These are phyloP conservation scores for Drosophila mulleri DNA, from an alignment of 2,888 invertebrate species.

Conservation along the genomic window DNA sequence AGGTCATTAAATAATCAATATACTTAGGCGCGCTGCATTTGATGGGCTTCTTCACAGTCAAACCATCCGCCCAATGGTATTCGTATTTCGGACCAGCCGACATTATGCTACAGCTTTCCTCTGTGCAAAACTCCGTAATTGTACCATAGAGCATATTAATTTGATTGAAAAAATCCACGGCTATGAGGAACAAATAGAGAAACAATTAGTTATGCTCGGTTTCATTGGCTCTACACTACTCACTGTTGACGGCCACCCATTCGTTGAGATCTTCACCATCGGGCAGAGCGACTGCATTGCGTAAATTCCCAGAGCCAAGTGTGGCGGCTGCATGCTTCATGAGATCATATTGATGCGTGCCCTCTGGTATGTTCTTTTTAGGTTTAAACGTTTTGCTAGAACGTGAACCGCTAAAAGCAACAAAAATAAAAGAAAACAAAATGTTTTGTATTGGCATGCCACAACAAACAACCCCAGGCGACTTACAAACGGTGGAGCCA, in stretches of 20 bases:
- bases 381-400: constrained; percentile 99
- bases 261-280: constrained; percentile 99
- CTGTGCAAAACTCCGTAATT: constrained; percentile 99
- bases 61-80: constrained; percentile 99
- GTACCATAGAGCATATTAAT: constrained; percentile 99
- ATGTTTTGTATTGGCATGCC: constrained; percentile 29
- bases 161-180: constrained; percentile 99
- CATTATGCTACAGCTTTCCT: constrained; percentile 98
- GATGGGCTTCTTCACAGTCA: constrained; percentile 98
- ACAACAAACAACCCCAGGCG: constrained; percentile 38
- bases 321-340: constrained; percentile 99
- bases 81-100: constrained; percentile 99
- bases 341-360: constrained; percentile 99
- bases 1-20: constrained; percentile 99
- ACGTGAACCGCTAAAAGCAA: constrained; percentile 86
- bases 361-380: constrained; percentile 99
- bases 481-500: constrained; percentile 16
- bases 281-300: constrained; percentile 97
- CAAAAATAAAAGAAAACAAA: constrained; percentile 16
- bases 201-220: not conserved
- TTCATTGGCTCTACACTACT: constrained; percentile 84
- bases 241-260: constrained; percentile 99
- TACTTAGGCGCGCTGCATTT: constrained; percentile 99
- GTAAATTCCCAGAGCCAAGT: constrained; percentile 97
- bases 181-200: constrained; percentile 86